Percentiles rank a stretch among this genome's conserved stretches.
These are phyloP conservation scores for Drosophila parthenogenetica DNA, from an alignment of 2,888 invertebrate species.

Conservation along the genomic window DNA sequence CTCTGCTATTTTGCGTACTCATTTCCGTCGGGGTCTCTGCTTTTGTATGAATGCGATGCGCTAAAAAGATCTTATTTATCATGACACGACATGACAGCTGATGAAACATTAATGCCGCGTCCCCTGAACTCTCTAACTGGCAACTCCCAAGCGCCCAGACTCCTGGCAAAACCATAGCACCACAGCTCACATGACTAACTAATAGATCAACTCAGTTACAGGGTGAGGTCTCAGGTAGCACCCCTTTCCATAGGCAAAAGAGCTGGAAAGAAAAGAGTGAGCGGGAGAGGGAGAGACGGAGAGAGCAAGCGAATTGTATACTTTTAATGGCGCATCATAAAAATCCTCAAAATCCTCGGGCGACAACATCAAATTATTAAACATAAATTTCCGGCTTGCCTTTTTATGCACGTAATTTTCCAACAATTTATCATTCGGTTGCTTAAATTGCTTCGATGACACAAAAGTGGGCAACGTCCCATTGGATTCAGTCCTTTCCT, in stretches of 20 bases:
- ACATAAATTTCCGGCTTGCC: constrained; percentile 75
- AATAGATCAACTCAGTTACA: constrained; percentile 24
- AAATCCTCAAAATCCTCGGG: constrained; percentile 65
- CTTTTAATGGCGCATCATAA: constrained; percentile 63
- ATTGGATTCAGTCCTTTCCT: constrained; percentile 12
- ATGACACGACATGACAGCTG: constrained; percentile 70
- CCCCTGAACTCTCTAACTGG: constrained; percentile 31
- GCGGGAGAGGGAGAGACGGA: too few relatives aligned
- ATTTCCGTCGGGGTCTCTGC: constrained; percentile 56
- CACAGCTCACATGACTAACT: constrained; percentile 12
- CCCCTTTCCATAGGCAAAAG: constrained; percentile 4
- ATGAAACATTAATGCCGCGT: constrained; percentile 68
- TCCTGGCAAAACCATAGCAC: too few relatives aligned
- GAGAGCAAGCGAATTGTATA: constrained; percentile 27
- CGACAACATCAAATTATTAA: constrained; percentile 75
- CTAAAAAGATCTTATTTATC: constrained; percentile 73
- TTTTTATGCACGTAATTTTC: constrained; percentile 78
- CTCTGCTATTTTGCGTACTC: constrained; percentile 62
- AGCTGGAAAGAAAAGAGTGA: background rate
- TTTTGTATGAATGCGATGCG: constrained; percentile 41
- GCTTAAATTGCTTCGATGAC: constrained; percentile 77
- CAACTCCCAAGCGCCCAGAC: background rate
- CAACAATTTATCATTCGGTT: constrained; percentile 74
- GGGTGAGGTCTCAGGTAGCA: constrained; percentile 9
- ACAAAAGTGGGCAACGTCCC: constrained; percentile 62